These are phyloP conservation scores for Oncorhynchus gorbuscha DNA, from an alignment of 2,113 vertebrate genomes.

Conservation along the genomic window DNA sequence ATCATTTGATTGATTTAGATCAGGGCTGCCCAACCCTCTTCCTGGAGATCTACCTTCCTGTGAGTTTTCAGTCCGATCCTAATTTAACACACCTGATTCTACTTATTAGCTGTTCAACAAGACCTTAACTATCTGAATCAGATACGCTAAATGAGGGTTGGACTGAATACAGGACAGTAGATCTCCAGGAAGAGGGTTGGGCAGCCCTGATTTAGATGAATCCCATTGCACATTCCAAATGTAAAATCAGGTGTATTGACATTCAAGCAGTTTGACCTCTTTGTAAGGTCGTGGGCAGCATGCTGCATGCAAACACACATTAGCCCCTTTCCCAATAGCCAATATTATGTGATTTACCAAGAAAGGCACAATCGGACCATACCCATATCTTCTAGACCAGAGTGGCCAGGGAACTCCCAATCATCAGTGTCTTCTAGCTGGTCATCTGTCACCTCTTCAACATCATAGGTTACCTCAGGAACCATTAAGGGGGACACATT, in stretches of 20 bases:
- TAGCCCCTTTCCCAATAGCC: neutral
- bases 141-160: too few species aligned
- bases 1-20: too few species aligned
- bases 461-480: slow-evolving; percentile 52
- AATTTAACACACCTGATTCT: too few species aligned
- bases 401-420: slow-evolving; percentile 55
- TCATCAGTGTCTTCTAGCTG: slow-evolving; percentile 57
- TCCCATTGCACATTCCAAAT: neutral
- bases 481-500: slow-evolving; percentile 25
- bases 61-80: too few species aligned
- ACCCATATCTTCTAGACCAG: slow-evolving; percentile 51
- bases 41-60: too few species aligned
- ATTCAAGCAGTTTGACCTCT: neutral
- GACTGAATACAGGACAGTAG: too few species aligned
- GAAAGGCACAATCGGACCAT: neutral
- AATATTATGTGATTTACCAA: neutral
- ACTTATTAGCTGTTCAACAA: too few species aligned
- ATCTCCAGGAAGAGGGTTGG: too few species aligned
- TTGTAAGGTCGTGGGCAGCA: neutral
- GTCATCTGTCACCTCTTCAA: slow-evolving; percentile 47
- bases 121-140: too few species aligned
- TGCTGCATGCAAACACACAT: neutral
- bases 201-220: too few species aligned
- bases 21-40: too few species aligned
- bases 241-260: neutral